These are phyloP conservation scores for Atherinosoma microstoma DNA, from an alignment of 2,797 vertebrate species.

Conservation along the genomic window DNA sequence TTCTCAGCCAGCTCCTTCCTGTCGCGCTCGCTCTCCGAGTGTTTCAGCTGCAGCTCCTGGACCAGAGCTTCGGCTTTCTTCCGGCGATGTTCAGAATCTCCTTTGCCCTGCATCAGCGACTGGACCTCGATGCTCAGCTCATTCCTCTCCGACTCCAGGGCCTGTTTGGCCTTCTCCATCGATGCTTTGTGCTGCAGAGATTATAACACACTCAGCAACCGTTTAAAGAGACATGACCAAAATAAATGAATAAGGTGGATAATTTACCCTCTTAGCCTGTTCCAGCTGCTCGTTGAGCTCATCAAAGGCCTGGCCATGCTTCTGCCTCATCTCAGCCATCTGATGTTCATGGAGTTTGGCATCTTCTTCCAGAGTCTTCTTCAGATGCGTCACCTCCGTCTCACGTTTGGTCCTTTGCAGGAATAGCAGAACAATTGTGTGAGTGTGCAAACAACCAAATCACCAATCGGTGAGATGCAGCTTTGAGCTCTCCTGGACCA, in stretches of 20 bases:
- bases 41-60: slow-evolving; percentile 93
- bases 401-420: slow-evolving; percentile 90
- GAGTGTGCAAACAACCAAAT: not conserved
- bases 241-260: not conserved
- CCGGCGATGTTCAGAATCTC: slow-evolving; percentile 92
- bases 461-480: not conserved
- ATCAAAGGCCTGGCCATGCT: slow-evolving; percentile 93
- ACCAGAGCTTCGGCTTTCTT: slow-evolving; percentile 92
- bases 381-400: slow-evolving; percentile 93
- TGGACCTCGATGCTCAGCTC: slow-evolving; percentile 94
- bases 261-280: slow-evolving; percentile 91
- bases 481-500: not conserved
- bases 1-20: slow-evolving; percentile 88
- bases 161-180: slow-evolving; percentile 95
- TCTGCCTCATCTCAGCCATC: slow-evolving; percentile 93
- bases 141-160: slow-evolving; percentile 91
- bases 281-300: slow-evolving; percentile 97
- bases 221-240: not conserved
- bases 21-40: slow-evolving; percentile 89
- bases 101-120: slow-evolving; percentile 90
- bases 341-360: slow-evolving; percentile 90
- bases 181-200: slow-evolving; percentile 91
- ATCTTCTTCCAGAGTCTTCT: slow-evolving; percentile 93
- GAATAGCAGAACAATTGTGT: slow-evolving; percentile 4
- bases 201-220: not conserved